Base-by-base conservation (phyloP, 2,888 invertebrate species). In the Arge pagana region DNA sequence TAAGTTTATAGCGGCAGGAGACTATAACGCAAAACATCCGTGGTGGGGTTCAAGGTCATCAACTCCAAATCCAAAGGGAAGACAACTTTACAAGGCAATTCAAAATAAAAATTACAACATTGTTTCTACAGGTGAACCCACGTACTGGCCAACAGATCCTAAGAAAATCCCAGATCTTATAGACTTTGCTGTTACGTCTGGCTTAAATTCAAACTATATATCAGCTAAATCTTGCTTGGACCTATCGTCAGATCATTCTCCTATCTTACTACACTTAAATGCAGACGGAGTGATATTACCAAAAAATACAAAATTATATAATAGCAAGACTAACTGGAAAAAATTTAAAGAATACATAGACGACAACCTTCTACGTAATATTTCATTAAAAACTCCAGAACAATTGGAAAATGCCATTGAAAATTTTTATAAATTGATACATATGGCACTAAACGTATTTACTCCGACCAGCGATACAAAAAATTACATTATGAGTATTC, bases 1-100 rank as follows among this genome's bases (percentile, higher is more conserved):
- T 18, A 43, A 48, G 11, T 61, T 58, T 49, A 43, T 60, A 16
- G 49, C 51, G 4, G 60, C 56, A 4, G 56, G 60, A 1, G 58
- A 58, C 40, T 61, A 50, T 21, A 61, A 61, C 24, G 56, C 62
- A 6, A 62, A 59, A 42, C 57, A 58, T 30, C 48, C 50, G n/a
- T 36, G 41, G 28, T 61, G 59, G 59, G 61, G 60, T 3, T 55
- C 54, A 23, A 48, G 53, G 40, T 45, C 48, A 26, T 50, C 23
- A 10, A 50, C 52, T 7, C 56, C 59, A 42, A 41, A 15, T 10
- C 41, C 42, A 4, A 51, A 8, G 15, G 41, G 41, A 8, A 26
- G 16, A 3, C 28, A 39, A 42, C 36, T 43, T 6, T 50, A 45
- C 8, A 18, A 35, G 37, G 30, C 51, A 3, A 28, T 55, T 26